phyloP scores from a whole-genome alignment of 2,113 vertebrate species.

The Casuarius casuarius region DNA sequence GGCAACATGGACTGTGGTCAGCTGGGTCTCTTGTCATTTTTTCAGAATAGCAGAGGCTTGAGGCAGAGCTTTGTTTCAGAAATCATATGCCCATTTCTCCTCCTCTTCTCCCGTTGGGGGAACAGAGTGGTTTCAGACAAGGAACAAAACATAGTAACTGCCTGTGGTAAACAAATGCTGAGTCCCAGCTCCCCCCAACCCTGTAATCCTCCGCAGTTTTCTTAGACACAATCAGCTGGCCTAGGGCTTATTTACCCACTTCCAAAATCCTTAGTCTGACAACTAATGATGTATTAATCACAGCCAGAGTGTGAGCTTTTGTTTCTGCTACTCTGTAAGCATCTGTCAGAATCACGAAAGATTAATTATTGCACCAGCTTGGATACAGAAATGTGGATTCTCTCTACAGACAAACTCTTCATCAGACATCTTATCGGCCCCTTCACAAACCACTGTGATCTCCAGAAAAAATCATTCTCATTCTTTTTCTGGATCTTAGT shows the following conservation, averaged over 20 bases:
- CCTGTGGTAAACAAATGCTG: neutral
- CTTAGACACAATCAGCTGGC: neutral
- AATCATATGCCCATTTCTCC: neutral
- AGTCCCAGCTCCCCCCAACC: neutral
- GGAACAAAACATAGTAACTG: neutral
- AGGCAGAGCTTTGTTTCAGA: neutral
- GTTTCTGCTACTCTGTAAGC: conserved; percentile 29
- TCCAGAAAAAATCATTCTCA: neutral
- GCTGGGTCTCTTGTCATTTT: neutral
- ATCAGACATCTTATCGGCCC: accelerated
- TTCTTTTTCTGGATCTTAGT: neutral
- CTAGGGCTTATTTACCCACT: conserved; percentile 20
- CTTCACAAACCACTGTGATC: neutral
- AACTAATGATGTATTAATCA: conserved; percentile 32
- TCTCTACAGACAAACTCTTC: neutral
- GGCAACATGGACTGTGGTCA: accelerated
- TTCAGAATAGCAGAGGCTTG: neutral
- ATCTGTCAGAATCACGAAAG: conserved; percentile 32
- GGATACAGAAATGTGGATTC: neutral
- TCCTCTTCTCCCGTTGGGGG: neutral
- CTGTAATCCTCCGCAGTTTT: neutral
- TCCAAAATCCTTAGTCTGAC: conserved; percentile 23
- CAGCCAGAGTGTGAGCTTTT: neutral
- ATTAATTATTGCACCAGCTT: neutral
- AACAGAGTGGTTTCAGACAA: neutral